Base-by-base conservation (phyloP, 2,797 vertebrate genomes). In the Coccyzus lansbergi region DNA sequence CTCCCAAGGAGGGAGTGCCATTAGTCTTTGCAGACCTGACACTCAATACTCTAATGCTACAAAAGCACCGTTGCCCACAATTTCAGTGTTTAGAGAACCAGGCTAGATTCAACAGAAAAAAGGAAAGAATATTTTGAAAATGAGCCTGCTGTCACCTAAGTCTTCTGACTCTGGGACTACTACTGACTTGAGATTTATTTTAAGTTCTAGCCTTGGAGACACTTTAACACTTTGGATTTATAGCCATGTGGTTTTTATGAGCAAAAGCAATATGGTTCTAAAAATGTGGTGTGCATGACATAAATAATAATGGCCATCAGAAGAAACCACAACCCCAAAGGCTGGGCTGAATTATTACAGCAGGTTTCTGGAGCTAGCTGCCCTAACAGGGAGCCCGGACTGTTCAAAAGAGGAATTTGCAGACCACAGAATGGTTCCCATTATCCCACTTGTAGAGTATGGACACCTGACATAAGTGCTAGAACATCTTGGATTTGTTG, bases 201-300 rank as follows among this genome's bases (percentile, higher is more conserved):
- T 86, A 89, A 56, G 5, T 46, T 72, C 86, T 70, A 89, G 67
- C 92, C 94, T 87, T 83, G 87, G 94, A 97, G 91, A 93, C 94
- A 93, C 40, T 88, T 97, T 94, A 96, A 92, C 87, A 81, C 72
- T 95, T 90, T 81, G 79, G 86, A 97, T 96, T 96, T 97, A 97
- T 89, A 86, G 83, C 64, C 83, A 75, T 91, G 85, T 92, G 91
- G 83, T 64, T 96, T 97, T 97, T 96, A 94, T 92, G 91, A 96
- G 74, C 65, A 83, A 94, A 92, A 75, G 86, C 95, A 95, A 92
- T 93, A 86, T 75, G 88, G 68, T 92, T 95, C 92, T 89, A 46
- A 90, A 96, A 95, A 86, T 88, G 46, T 90, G 82, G 89, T 87
- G 83, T 95, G 86, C 67, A 85, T 91, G 91, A 88, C 91, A 93